Percentiles rank a stretch among this genome's conserved stretches.
Evolutionary conservation across 1,140 invertebrate species (phyloP).

Genomic region (Magallana gigas): DNA sequence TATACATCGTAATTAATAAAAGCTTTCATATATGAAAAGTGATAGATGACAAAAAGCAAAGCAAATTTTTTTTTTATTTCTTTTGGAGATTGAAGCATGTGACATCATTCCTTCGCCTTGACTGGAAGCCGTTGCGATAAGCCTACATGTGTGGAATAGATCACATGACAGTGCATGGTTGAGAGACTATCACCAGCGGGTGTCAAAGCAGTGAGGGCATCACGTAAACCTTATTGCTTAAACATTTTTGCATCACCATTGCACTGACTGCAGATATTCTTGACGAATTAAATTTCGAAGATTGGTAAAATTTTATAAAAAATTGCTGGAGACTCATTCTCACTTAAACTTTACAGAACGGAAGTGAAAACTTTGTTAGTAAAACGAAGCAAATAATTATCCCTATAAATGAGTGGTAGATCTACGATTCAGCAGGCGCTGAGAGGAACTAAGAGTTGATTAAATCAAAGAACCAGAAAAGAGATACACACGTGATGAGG

Average conservation of each 20-base stretch:
- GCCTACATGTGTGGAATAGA: neutral
- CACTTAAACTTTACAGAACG: too few relatives aligned
- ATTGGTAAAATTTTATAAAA: neutral
- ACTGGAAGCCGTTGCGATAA: constrained; percentile 14
- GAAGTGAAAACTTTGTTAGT: too few relatives aligned
- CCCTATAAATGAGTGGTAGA: too few relatives aligned
- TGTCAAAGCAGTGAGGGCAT: constrained; percentile 10
- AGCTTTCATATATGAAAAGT: neutral
- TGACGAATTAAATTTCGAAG: neutral
- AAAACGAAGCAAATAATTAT: too few relatives aligned
- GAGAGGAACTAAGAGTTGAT: too few relatives aligned
- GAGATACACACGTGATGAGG: too few relatives aligned
- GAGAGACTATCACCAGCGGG: constrained; percentile 10
- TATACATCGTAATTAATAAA: neutral
- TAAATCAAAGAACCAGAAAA: too few relatives aligned
- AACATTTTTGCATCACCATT: constrained; percentile 5
- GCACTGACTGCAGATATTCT: neutral
- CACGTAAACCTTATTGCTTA: neutral
- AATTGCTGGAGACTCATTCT: too few relatives aligned
- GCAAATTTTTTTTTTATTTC: neutral
- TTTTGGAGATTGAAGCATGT: constrained; percentile 7
- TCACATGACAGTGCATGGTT: constrained; percentile 26
- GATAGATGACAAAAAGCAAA: neutral
- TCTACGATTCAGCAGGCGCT: too few relatives aligned
- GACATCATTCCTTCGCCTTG: constrained; percentile 15